Conservation (phyloP, 2,888 invertebrate species). For the Frankliniella fusca region DNA sequence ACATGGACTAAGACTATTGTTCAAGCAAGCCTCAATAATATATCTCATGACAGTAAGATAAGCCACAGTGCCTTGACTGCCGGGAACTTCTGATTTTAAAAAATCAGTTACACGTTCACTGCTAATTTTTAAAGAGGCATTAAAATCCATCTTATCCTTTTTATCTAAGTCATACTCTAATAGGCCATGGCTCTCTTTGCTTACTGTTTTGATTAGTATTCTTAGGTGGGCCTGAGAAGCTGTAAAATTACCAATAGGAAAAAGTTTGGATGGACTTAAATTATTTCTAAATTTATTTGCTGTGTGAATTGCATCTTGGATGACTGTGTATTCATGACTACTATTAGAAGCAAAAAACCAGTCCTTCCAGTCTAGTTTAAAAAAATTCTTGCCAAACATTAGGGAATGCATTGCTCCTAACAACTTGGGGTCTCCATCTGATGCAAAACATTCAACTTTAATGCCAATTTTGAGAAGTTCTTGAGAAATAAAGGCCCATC, state of each 20-base stretch:
- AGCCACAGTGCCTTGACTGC: too few relatives aligned
- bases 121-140: slow-evolving; percentile 36
- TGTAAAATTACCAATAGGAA: slow-evolving; percentile 35
- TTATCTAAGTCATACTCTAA: slow-evolving; percentile 34
- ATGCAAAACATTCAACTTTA: slow-evolving; percentile 39
- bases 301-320: slow-evolving; percentile 36
- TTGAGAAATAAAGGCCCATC: slow-evolving; percentile 38
- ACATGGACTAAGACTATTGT: neutral
- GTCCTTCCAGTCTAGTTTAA: too few relatives aligned
- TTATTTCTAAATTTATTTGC: slow-evolving; percentile 36
- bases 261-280: neutral
- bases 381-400: slow-evolving; percentile 32
- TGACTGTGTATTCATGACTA: slow-evolving; percentile 27
- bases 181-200: slow-evolving; percentile 35
- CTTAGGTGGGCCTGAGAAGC: slow-evolving; percentile 15
- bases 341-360: too few relatives aligned
- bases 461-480: slow-evolving; percentile 28
- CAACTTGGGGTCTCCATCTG: slow-evolving; percentile 40
- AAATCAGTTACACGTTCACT: slow-evolving; percentile 32
- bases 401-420: slow-evolving; percentile 40
- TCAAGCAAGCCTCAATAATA: neutral
- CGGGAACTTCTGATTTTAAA: too few relatives aligned
- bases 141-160: slow-evolving; percentile 38
- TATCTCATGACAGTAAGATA: too few relatives aligned
- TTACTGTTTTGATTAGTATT: slow-evolving; percentile 29